A percentile compares a stretch with the other conserved stretches of the same genome.
Evolutionary conservation across 2,113 vertebrate species (phyloP).

Genomic region (Castor canadensis): DNA sequence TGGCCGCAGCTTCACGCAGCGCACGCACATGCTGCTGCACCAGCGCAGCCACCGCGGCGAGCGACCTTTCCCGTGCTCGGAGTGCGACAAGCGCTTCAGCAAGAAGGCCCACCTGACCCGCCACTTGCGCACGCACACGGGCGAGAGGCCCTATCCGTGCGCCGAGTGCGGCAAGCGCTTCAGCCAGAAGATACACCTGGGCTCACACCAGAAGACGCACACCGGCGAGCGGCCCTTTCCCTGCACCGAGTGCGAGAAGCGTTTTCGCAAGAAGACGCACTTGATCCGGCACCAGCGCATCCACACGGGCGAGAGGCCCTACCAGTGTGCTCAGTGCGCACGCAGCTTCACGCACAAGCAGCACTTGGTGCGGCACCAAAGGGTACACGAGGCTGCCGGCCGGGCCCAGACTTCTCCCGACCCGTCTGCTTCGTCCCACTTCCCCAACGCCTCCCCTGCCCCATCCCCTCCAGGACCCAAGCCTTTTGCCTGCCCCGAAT

Average conservation of each 20-base stretch:
- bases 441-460: background rate
- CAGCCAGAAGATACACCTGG: conserved; percentile 84
- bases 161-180: conserved; percentile 80
- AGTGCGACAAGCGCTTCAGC: conserved; percentile 82
- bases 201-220: conserved; percentile 82
- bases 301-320: conserved; percentile 82
- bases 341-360: conserved; percentile 83
- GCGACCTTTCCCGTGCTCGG: conserved; percentile 80
- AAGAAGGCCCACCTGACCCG: conserved; percentile 85
- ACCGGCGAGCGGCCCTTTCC: conserved; percentile 83
- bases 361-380: conserved; percentile 80
- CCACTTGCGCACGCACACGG: conserved; percentile 83
- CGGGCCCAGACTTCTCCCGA: rapidly evolving
- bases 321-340: conserved; percentile 71
- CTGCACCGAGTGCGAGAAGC: conserved; percentile 77
- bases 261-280: conserved; percentile 85
- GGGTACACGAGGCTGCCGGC: conserved; percentile 67
- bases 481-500: conserved; percentile 78
- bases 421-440: rapidly evolving
- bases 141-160: conserved; percentile 83
- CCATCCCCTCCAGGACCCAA: conserved; percentile 59
- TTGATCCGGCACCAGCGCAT: conserved; percentile 82
- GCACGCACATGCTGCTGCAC: conserved; percentile 78
- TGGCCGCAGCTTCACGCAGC: conserved; percentile 77
- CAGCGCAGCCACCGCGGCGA: conserved; percentile 79